Percentiles rank a stretch among this genome's conserved stretches.
Evolutionary conservation across 2,113 vertebrate species (phyloP).

Genomic region (Henicopernis longicauda): DNA sequence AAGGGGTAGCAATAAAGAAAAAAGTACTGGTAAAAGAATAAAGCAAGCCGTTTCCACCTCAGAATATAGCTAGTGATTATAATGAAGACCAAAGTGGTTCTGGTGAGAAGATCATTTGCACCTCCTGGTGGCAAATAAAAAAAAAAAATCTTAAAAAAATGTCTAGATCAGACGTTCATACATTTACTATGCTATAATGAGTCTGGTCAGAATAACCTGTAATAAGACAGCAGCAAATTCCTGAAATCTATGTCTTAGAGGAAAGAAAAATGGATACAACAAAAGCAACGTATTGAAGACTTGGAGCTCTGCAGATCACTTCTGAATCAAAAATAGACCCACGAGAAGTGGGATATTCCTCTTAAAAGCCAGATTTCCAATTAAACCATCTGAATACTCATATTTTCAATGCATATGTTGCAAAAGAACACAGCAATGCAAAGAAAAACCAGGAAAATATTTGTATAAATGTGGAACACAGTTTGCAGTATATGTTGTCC

Average conservation of each 20-base stretch:
- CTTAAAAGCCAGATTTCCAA: not conserved
- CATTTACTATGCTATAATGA: not conserved
- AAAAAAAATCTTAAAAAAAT: not conserved
- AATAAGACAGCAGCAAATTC: not conserved
- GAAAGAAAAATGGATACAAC: not conserved
- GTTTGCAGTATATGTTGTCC: fast-evolving
- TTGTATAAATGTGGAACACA: not conserved
- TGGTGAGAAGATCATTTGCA: not conserved
- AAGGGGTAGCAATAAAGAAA: not conserved
- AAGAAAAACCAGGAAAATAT: not conserved
- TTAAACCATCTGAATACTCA: not conserved
- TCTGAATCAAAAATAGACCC: not conserved
- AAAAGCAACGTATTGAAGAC: not conserved
- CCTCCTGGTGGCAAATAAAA: not conserved
- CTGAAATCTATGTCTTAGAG: not conserved
- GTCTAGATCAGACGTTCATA: not conserved
- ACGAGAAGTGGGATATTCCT: not conserved
- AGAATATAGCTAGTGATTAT: not conserved
- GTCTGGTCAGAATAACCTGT: not conserved
- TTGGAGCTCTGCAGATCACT: not conserved
- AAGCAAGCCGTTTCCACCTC: not conserved
- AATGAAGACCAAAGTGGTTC: not conserved
- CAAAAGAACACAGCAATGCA: not conserved
- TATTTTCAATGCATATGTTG: not conserved
- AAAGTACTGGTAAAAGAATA: not conserved